Evolutionary conservation across 2,113 vertebrate species (phyloP).

Genomic region (Anthoscopus minutus): DNA sequence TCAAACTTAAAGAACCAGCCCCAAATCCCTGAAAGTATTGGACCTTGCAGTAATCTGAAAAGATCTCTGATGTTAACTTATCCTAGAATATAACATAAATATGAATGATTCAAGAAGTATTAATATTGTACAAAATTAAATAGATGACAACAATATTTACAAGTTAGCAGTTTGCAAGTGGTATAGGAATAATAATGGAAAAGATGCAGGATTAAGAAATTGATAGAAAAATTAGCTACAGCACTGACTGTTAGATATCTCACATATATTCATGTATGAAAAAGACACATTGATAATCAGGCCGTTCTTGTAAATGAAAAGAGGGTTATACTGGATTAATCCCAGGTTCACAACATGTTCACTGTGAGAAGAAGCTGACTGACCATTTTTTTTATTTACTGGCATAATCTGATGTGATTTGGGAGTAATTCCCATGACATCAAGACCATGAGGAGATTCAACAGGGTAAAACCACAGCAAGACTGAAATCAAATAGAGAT

Average conservation of each 20-base stretch:
- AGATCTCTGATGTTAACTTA: background rate
- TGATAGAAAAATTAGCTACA: background rate
- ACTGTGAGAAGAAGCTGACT: background rate
- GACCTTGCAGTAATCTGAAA: background rate
- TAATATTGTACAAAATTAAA: background rate
- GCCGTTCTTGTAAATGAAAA: background rate
- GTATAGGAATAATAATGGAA: background rate
- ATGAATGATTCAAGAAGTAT: background rate
- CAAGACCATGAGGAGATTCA: background rate
- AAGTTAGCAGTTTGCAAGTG: background rate
- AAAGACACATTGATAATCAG: background rate
- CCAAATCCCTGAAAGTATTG: background rate
- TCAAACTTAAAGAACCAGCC: background rate
- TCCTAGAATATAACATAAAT: background rate
- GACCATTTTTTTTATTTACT: background rate
- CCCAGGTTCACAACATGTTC: background rate
- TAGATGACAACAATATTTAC: background rate
- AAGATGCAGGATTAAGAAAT: background rate
- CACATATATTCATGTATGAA: background rate
- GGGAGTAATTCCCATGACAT: background rate
- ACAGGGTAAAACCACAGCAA: background rate
- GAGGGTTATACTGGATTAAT: background rate
- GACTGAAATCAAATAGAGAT: background rate
- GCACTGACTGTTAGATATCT: background rate
- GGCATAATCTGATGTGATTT: background rate